Conservation (phyloP, 2,797 vertebrate species). For the Molossus alvarezi region DNA sequence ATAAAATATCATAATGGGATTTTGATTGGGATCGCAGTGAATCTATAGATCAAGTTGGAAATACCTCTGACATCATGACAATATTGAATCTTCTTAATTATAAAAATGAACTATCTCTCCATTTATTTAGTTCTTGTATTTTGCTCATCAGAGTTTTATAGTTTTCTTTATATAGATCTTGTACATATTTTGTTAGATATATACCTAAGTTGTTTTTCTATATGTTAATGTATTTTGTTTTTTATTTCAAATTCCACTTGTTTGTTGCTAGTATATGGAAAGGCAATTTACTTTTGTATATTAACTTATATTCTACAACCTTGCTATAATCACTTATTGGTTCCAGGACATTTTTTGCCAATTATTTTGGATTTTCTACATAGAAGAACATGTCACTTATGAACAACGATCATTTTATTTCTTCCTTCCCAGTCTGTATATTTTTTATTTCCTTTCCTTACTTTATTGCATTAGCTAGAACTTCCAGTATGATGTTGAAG, state of each 20-base stretch:
- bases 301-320: not conserved
- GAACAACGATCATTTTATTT: slow-evolving; percentile 22
- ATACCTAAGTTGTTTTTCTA: not conserved
- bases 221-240: not conserved
- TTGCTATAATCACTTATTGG: slow-evolving; percentile 22
- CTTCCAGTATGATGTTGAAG: not conserved
- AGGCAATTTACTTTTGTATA: not conserved
- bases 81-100: not conserved
- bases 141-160: not conserved
- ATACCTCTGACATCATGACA: not conserved
- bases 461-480: not conserved
- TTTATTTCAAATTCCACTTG: slow-evolving; percentile 5
- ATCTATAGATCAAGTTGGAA: slow-evolving; percentile 28
- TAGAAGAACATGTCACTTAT: not conserved
- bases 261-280: not conserved
- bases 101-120: not conserved
- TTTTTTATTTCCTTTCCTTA: slow-evolving; percentile 15
- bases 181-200: not conserved
- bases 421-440: not conserved
- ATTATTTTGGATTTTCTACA: not conserved
- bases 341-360: not conserved
- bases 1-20: not conserved
- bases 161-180: not conserved
- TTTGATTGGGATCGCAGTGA: not conserved
- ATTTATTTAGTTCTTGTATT: not conserved